Conservation (phyloP, 1,140 invertebrate genomes). For the Tetramorium parvispinum region DNA sequence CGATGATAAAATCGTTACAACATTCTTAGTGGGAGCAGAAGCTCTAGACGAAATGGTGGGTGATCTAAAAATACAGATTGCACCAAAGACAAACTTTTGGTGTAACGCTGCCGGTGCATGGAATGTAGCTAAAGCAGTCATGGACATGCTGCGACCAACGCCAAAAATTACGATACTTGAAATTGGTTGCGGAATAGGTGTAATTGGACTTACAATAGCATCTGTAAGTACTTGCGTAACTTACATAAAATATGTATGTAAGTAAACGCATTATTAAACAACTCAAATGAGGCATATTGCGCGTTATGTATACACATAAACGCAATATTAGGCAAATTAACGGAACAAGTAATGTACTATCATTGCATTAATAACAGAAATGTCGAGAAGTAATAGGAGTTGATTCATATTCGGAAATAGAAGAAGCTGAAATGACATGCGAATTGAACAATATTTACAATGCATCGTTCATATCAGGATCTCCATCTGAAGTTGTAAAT, state of each 20-base stretch:
- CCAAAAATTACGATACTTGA: constrained; percentile 81
- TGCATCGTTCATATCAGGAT: constrained; percentile 81
- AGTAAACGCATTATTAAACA: constrained; percentile 16
- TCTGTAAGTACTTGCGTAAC: constrained; percentile 75
- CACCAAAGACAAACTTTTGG: constrained; percentile 84
- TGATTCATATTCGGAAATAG: constrained; percentile 82
- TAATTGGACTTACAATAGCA: constrained; percentile 82
- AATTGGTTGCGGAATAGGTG: constrained; percentile 83
- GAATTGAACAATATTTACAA: constrained; percentile 84
- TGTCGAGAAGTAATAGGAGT: constrained; percentile 82
- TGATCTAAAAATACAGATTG: constrained; percentile 81
- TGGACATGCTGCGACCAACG: constrained; percentile 77
- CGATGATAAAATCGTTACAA: constrained; percentile 73
- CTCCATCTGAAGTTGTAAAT: constrained; percentile 76
- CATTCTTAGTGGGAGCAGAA: constrained; percentile 82
- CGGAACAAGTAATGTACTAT: constrained; percentile 22
- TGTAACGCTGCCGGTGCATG: constrained; percentile 81
- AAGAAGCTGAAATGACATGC: constrained; percentile 83
- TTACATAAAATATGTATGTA: constrained; percentile 1
- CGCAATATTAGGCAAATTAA: constrained; percentile 21
- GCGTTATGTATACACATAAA: neutral
- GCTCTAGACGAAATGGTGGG: constrained; percentile 83
- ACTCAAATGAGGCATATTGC: constrained; percentile 16
- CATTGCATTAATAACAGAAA: constrained; percentile 76
- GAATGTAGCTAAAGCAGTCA: constrained; percentile 79